phyloP scores from a whole-genome alignment of 2,888 invertebrate species.

The Caenorhabditis parvicauda region DNA sequence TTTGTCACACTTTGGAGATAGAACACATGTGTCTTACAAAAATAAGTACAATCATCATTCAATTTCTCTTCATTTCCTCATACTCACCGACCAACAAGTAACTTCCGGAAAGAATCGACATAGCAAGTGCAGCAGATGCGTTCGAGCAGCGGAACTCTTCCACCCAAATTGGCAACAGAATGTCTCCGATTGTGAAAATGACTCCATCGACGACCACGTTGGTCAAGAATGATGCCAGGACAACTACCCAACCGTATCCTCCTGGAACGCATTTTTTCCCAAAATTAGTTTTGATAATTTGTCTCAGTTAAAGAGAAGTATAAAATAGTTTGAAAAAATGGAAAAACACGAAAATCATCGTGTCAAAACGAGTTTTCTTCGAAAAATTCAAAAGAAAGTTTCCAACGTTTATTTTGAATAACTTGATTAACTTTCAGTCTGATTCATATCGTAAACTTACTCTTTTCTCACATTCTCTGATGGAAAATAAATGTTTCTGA shows the following conservation, averaged over 20 bases:
- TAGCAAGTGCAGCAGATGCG: constrained; percentile 83
- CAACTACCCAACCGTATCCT: constrained; percentile 91
- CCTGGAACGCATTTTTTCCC: constrained; percentile 25
- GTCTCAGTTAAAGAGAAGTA: no score
- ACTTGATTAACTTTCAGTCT: no score
- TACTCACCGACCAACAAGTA: constrained; percentile 85
- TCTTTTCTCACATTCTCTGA: not conserved
- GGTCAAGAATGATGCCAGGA: constrained; percentile 92
- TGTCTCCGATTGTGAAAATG: constrained; percentile 65
- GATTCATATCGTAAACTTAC: no score
- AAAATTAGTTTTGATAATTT: no score
- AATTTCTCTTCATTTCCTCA: not conserved
- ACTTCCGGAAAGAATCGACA: constrained; percentile 88
- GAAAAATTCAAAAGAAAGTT: not conserved
- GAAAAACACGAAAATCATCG: not conserved
- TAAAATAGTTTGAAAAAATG: not conserved
- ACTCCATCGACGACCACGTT: constrained; percentile 93
- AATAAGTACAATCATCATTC: not conserved
- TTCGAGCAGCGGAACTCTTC: constrained; percentile 81
- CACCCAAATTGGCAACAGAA: constrained; percentile 64
- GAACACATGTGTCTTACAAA: no score
- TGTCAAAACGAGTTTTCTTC: not conserved
- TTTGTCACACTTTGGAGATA: no score
- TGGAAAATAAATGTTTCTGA: not conserved
- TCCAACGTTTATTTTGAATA: not conserved